These are phyloP conservation scores for Philotrypesis tridentata DNA, from an alignment of 1,140 invertebrate genomes.

Conservation along the genomic window DNA sequence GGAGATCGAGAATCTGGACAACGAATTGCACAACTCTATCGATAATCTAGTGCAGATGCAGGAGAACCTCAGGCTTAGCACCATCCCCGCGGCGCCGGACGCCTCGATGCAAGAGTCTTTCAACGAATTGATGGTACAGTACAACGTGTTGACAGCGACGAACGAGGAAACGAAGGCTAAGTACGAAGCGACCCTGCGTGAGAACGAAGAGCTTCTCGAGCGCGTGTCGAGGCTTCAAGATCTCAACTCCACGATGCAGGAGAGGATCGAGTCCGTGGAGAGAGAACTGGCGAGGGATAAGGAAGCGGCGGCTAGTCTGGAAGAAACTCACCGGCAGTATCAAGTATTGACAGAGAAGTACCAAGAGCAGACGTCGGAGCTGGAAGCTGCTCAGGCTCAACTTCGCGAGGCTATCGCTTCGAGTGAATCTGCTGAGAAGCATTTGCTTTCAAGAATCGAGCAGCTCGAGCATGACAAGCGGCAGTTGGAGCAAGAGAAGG, in stretches of 20 bases:
- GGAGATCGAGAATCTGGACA: slow-evolving; percentile 82
- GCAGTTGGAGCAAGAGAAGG: slow-evolving; percentile 27
- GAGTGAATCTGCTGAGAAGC: slow-evolving; percentile 13
- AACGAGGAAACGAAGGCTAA: slow-evolving; percentile 76
- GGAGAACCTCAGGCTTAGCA: slow-evolving; percentile 59
- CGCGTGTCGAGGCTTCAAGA: slow-evolving; percentile 71
- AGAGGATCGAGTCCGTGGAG: slow-evolving; percentile 64
- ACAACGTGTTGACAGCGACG: slow-evolving; percentile 72
- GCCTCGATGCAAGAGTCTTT: slow-evolving; percentile 56
- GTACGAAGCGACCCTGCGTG: slow-evolving; percentile 72
- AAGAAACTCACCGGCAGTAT: slow-evolving; percentile 32
- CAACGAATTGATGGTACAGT: slow-evolving; percentile 57
- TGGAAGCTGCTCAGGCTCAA: slow-evolving; percentile 41
- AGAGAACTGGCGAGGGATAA: slow-evolving; percentile 54
- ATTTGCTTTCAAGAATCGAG: slow-evolving; percentile 18
- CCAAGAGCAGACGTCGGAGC: slow-evolving; percentile 52
- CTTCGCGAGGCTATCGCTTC: slow-evolving; percentile 50
- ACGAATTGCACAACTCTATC: slow-evolving; percentile 79
- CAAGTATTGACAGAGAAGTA: slow-evolving; percentile 47
- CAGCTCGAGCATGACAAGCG: slow-evolving; percentile 43
- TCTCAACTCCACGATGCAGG: slow-evolving; percentile 66
- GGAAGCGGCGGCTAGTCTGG: slow-evolving; percentile 15
- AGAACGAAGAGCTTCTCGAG: slow-evolving; percentile 76
- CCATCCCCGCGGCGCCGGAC: slow-evolving; percentile 52
- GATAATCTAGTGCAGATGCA: slow-evolving; percentile 69